These are phyloP conservation scores for Centropus bengalensis DNA, from an alignment of 2,113 vertebrate species.

Conservation along the genomic window DNA sequence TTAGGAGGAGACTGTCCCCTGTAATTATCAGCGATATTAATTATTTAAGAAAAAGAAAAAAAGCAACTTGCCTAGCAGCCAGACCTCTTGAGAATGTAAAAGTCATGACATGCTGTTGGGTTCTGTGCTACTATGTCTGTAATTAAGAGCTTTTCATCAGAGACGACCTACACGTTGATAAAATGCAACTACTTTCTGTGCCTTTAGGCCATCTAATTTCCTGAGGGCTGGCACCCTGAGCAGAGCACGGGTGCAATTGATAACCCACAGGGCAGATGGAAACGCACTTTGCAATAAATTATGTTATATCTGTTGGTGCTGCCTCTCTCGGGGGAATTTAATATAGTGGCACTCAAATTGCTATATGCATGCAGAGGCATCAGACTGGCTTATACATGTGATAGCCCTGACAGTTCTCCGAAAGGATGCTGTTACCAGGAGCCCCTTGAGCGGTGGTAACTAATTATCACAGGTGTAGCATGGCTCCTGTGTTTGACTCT, in stretches of 20 bases:
- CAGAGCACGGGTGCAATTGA: neutral
- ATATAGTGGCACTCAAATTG: slow-evolving; percentile 67
- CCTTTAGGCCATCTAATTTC: slow-evolving; percentile 66
- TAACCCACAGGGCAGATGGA: slow-evolving; percentile 49
- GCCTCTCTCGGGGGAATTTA: slow-evolving; percentile 71
- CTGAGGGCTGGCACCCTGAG: slow-evolving; percentile 64
- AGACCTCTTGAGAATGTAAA: slow-evolving; percentile 63
- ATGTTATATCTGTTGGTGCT: slow-evolving; percentile 55
- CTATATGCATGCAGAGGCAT: slow-evolving; percentile 67
- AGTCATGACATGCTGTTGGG: slow-evolving; percentile 62
- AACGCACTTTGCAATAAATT: slow-evolving; percentile 48
- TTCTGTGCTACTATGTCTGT: slow-evolving; percentile 56
- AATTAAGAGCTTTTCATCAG: slow-evolving; percentile 60
- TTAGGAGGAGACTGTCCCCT: slow-evolving; percentile 59
- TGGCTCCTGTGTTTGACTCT: slow-evolving; percentile 64
- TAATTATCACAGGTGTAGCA: slow-evolving; percentile 56
- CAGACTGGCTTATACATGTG: slow-evolving; percentile 67
- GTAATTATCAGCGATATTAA: slow-evolving; percentile 57
- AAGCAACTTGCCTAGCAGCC: slow-evolving; percentile 45
- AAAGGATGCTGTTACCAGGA: slow-evolving; percentile 55
- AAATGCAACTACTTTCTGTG: slow-evolving; percentile 39
- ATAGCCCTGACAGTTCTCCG: slow-evolving; percentile 47
- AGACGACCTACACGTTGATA: slow-evolving; percentile 30
- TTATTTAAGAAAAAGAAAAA: slow-evolving; percentile 42
- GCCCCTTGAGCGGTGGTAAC: neutral